Evolutionary conservation across 2,113 vertebrate species (phyloP), one percentile per base, ranked within the genome.

Genomic region (Hippocampus abdominalis): DNA sequence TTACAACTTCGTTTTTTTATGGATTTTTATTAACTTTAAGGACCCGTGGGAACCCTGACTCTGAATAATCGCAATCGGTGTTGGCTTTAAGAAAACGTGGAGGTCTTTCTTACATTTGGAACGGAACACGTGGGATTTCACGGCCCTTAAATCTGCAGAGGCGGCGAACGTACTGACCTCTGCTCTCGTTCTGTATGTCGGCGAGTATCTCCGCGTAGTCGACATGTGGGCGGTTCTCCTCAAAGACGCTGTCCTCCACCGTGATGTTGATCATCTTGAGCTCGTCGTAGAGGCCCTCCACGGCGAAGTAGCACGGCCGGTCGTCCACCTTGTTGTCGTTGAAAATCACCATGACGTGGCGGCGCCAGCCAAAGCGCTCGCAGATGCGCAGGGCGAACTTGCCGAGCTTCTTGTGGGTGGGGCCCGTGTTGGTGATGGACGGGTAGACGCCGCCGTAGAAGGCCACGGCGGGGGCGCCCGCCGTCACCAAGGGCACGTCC

Each of bases 321-420:
- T 96, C 94, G 0, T 91, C 94, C 62, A 79, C 40, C 44, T 88
- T 90, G 72, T 92, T 88, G 64, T 97, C 94, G 32, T 73, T 91
- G 72, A 95, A 98, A 2, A 96, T 86, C n/a, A 98, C 79, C 60
- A 96, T 81, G 3, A 92, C 92, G 1, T 91, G 91, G 0, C 81
- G 86, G 20, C 69, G 87, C 97, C 97, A 98, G 64, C 93, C 92
- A 40, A 95, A 97, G 57, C 84, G 91, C 3, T 87, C 89, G 36
- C 95, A 96, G 65, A 98, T 86, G 64, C 86, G 81, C 20, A 93
- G 84, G 0, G 89, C 94, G 5, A 95, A 93, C n/a, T 92, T 92
- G 0, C 96, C 97, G 25, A 98, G 90, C 71, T 98, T 98, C 67
- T 87, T 91, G 84, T 97, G 93, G 2, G 95, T 96, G 7, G 95